Percentiles rank a stretch among this genome's conserved stretches.
phyloP scores from a whole-genome alignment of 2,888 invertebrate species.

The Timema podura region DNA sequence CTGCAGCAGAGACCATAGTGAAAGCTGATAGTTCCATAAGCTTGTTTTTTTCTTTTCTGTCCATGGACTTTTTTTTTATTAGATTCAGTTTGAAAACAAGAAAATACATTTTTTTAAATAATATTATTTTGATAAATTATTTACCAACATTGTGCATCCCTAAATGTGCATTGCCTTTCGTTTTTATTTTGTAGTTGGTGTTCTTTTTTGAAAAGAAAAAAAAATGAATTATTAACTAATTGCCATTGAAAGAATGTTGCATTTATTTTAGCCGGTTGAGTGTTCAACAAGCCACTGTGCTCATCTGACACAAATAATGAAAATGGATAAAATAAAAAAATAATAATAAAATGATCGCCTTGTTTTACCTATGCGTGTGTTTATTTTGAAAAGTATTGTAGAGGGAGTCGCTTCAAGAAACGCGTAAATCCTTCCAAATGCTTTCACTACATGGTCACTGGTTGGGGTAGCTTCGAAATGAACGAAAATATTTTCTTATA shows the following conservation, averaged over 20 bases:
- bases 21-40: slow-evolving; percentile 22
- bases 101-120: background rate
- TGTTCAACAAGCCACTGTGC: too few species aligned
- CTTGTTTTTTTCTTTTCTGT: slow-evolving; percentile 15
- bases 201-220: too few species aligned
- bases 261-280: too few species aligned
- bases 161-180: slow-evolving; percentile 22
- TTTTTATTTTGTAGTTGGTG: slow-evolving; percentile 7
- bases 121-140: background rate
- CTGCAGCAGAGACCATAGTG: slow-evolving; percentile 31
- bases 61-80: background rate
- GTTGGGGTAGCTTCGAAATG: slow-evolving; percentile 6
- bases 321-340: too few species aligned
- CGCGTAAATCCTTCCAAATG: too few species aligned
- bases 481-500: background rate
- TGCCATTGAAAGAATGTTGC: too few species aligned
- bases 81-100: background rate
- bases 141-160: slow-evolving; percentile 32
- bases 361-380: too few species aligned
- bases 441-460: slow-evolving; percentile 32
- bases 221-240: too few species aligned
- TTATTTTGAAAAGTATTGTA: too few species aligned
- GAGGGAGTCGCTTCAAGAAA: too few species aligned
- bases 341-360: too few species aligned
- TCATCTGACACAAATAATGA: too few species aligned